These are phyloP conservation scores for Cartodere bifasciata DNA, from an alignment of 2,888 invertebrate species.

Conservation along the genomic window DNA sequence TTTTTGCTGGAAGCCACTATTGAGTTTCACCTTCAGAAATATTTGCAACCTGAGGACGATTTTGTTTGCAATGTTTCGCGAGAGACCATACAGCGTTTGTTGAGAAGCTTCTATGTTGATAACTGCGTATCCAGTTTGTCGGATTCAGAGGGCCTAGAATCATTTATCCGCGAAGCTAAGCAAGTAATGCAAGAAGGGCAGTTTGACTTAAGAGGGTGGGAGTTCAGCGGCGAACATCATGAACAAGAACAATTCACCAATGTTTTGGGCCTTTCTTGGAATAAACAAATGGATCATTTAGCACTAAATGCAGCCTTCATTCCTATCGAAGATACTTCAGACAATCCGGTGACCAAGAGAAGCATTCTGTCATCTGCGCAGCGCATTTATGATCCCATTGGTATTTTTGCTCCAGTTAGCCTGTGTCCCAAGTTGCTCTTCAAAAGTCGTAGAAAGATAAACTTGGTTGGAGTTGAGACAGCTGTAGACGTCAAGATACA, in stretches of 20 bases:
- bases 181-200: constrained; percentile 10
- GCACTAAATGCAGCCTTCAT: constrained; percentile 1
- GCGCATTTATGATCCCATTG: constrained; percentile 14
- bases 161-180: background rate
- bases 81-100: constrained; percentile 7
- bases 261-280: constrained; percentile 6
- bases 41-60: constrained; percentile 1
- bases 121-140: constrained; percentile 9
- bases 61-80: too few relatives aligned
- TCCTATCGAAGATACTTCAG: background rate
- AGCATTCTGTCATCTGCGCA: constrained; percentile 11
- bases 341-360: constrained; percentile 9
- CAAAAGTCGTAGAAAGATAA: constrained; percentile 5
- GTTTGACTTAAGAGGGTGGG: constrained; percentile 14
- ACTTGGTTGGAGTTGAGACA: background rate
- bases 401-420: constrained; percentile 11
- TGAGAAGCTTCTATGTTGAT: constrained; percentile 14
- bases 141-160: background rate
- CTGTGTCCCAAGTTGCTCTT: constrained; percentile 15
- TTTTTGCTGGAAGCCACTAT: constrained; percentile 14
- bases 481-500: background rate
- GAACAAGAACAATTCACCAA: too few relatives aligned
- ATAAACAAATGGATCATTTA: constrained; percentile 1
- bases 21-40: constrained; percentile 7
- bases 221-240: too few relatives aligned